Conservation (phyloP, 2,888 invertebrate species). For the Eudasyphora cyanicolor region DNA sequence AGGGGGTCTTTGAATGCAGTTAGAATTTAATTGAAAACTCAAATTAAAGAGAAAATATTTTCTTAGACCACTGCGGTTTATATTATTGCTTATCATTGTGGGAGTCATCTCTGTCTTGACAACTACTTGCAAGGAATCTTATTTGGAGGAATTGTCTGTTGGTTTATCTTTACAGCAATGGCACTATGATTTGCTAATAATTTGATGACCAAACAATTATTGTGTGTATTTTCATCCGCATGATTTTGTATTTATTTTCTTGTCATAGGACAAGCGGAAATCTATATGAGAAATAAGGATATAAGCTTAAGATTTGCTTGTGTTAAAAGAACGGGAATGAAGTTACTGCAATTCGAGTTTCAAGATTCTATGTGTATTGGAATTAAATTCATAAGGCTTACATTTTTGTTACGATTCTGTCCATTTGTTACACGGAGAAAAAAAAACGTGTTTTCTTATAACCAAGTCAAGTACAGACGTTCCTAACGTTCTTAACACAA, state of each 20-base stretch:
- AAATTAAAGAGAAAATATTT: neutral
- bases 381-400: no score
- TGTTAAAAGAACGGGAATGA: no score
- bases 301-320: no score
- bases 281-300: no score
- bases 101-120: slow-evolving; percentile 6
- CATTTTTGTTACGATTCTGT: no score
- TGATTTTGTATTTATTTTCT: slow-evolving; percentile 71
- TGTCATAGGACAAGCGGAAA: neutral
- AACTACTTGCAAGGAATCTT: neutral
- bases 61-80: neutral
- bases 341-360: no score
- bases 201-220: slow-evolving; percentile 72
- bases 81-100: slow-evolving; percentile 53
- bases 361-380: no score
- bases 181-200: slow-evolving; percentile 51
- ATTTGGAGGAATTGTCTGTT: neutral
- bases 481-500: no score
- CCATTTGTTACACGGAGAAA: no score
- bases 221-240: slow-evolving; percentile 74
- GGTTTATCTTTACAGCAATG: neutral
- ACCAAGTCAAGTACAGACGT: no score
- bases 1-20: neutral
- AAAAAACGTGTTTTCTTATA: no score
- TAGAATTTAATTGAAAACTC: slow-evolving; percentile 21